A percentile compares a stretch with the other conserved stretches of the same genome.
Evolutionary conservation across 2,797 vertebrate genomes (phyloP).

Genomic region (Alosa sapidissima): DNA sequence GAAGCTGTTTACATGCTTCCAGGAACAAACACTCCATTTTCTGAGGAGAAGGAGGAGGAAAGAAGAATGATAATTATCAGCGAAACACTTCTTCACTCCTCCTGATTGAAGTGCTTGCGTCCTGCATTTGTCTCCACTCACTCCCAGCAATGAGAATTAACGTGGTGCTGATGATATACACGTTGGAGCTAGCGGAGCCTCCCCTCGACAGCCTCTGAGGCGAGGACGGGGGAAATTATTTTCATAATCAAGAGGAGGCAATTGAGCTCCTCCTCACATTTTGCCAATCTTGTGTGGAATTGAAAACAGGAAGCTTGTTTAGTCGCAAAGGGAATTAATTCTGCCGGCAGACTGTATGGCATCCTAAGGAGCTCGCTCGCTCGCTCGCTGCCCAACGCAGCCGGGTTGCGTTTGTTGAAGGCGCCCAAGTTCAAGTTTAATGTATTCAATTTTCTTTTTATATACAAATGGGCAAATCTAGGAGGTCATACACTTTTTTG

Average conservation of each 20-base stretch:
- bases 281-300: conserved; percentile 36
- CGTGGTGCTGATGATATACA: conserved; percentile 44
- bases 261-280: conserved; percentile 46
- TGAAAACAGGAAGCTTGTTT: conserved; percentile 48
- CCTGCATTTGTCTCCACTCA: conserved; percentile 35
- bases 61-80: conserved; percentile 34
- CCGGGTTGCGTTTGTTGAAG: background rate
- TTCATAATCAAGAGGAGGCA: conserved; percentile 50
- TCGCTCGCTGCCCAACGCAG: background rate
- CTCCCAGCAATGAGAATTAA: conserved; percentile 38
- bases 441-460: background rate
- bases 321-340: conserved; percentile 50
- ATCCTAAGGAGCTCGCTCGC: background rate
- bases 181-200: conserved; percentile 40
- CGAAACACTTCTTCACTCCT: conserved; percentile 28
- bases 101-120: conserved; percentile 47
- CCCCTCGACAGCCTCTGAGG: conserved; percentile 38
- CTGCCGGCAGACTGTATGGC: conserved; percentile 3
- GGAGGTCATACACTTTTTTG: background rate
- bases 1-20: conserved; percentile 6
- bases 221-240: conserved; percentile 51
- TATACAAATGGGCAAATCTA: background rate
- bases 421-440: background rate
- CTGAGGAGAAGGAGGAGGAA: background rate
- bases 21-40: conserved; percentile 15